Evolutionary conservation across 2,797 vertebrate species (phyloP).

Genomic region (Thalassophryne amazonica): DNA sequence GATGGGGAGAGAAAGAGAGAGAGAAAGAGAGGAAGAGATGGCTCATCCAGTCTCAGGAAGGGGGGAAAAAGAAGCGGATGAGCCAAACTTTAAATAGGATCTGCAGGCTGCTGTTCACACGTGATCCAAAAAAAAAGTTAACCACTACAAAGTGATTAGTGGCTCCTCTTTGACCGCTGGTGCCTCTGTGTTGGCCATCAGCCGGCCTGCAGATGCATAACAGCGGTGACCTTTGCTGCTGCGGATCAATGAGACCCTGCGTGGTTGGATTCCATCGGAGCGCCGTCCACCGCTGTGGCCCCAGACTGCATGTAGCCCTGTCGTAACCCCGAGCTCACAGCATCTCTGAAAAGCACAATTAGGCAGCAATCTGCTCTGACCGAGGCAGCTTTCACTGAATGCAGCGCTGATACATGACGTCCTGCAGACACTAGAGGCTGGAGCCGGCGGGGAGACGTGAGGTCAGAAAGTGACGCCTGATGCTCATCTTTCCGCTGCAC

Average conservation of each 20-base stretch:
- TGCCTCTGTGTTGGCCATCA: slow-evolving; percentile 43
- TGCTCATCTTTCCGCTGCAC: slow-evolving; percentile 2
- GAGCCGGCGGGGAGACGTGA: slow-evolving; percentile 43
- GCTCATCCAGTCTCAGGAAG: slow-evolving; percentile 51
- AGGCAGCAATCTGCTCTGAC: slow-evolving; percentile 91
- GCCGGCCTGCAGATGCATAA: slow-evolving; percentile 41
- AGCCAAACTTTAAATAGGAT: slow-evolving; percentile 37
- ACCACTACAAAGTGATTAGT: slow-evolving; percentile 6
- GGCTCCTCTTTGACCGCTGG: background rate
- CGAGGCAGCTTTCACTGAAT: slow-evolving; percentile 85
- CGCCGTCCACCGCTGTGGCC: slow-evolving; percentile 48
- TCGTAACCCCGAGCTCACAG: slow-evolving; percentile 57
- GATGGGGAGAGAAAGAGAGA: slow-evolving; percentile 17
- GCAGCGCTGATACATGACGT: slow-evolving; percentile 87
- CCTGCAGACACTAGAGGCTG: slow-evolving; percentile 84
- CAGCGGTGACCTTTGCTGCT: slow-evolving; percentile 59
- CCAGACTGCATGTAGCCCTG: slow-evolving; percentile 53
- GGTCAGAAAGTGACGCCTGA: slow-evolving; percentile 6
- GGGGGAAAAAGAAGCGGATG: slow-evolving; percentile 32
- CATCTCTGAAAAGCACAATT: slow-evolving; percentile 91
- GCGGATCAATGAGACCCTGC: slow-evolving; percentile 62
- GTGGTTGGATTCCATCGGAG: slow-evolving; percentile 55
- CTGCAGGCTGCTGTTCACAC: slow-evolving; percentile 32
- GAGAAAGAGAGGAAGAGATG: slow-evolving; percentile 34
- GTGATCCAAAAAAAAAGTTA: slow-evolving; percentile 19